Evolutionary conservation across 2,797 vertebrate species (phyloP).

Genomic region (Acomys russatus): DNA sequence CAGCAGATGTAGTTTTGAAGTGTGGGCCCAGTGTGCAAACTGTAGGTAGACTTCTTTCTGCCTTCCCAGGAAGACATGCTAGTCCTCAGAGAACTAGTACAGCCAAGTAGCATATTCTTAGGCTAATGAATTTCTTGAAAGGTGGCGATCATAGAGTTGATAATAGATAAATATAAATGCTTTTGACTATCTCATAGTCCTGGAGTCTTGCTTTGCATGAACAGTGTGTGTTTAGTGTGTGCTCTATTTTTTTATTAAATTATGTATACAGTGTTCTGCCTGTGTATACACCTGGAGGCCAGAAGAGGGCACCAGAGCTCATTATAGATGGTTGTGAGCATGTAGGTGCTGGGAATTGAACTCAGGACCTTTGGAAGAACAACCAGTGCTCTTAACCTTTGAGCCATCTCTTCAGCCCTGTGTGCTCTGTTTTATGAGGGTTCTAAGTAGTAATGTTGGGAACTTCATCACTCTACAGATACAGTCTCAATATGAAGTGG

Average conservation of each 20-base stretch:
- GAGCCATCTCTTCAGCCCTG: too few relatives aligned
- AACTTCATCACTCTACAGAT: neutral
- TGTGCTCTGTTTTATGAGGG: neutral
- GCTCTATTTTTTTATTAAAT: neutral
- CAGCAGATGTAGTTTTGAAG: neutral
- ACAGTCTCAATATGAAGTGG: neutral
- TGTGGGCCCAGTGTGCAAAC: neutral
- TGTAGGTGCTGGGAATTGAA: too few relatives aligned
- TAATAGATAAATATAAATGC: constrained; percentile 11
- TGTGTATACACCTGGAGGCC: too few relatives aligned
- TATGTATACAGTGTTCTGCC: too few relatives aligned
- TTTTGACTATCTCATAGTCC: neutral
- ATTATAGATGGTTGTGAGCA: too few relatives aligned
- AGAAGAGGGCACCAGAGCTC: too few relatives aligned
- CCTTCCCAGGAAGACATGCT: neutral
- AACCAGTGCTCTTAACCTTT: too few relatives aligned
- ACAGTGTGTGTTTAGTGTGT: neutral
- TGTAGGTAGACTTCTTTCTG: neutral
- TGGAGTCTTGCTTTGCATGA: neutral
- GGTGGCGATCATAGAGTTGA: constrained; percentile 24
- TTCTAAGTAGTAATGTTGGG: constrained; percentile 8
- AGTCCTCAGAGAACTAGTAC: neutral
- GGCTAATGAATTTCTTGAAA: constrained; percentile 34
- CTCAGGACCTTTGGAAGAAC: too few relatives aligned
- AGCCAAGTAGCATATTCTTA: neutral